Conservation (phyloP, 2,797 vertebrate genomes). For the Picus viridis region DNA sequence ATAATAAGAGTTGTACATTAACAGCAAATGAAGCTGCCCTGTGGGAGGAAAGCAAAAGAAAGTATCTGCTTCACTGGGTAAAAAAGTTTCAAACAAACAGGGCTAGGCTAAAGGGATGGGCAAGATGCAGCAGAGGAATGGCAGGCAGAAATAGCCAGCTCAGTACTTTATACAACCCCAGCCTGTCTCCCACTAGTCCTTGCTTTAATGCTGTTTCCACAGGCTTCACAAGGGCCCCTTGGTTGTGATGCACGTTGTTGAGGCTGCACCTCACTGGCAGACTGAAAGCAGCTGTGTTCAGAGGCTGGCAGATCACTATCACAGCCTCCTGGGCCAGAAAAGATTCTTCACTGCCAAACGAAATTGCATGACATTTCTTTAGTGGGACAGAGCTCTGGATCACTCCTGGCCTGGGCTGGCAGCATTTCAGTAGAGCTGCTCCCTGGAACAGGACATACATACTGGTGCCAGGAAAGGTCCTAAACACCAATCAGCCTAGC, state of each 20-base stretch:
- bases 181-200: neutral
- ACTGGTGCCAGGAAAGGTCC: neutral
- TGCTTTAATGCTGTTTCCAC: neutral
- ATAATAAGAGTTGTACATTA: neutral
- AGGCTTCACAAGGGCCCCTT: rapidly evolving
- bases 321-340: neutral
- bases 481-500: rapidly evolving
- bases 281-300: rapidly evolving
- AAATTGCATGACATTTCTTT: neutral
- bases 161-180: neutral
- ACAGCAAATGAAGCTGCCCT: neutral
- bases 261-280: neutral
- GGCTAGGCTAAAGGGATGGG: neutral
- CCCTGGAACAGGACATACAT: neutral
- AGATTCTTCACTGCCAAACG: neutral
- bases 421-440: neutral
- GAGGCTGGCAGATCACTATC: neutral
- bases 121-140: neutral
- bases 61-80: neutral
- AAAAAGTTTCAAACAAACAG: neutral
- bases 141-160: neutral
- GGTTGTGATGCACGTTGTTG: rapidly evolving
- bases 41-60: neutral
- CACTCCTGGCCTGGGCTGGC: neutral
- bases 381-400: neutral